Evolutionary conservation across 1,140 invertebrate genomes (phyloP).

Genomic region (Sminthurinus signatus): DNA sequence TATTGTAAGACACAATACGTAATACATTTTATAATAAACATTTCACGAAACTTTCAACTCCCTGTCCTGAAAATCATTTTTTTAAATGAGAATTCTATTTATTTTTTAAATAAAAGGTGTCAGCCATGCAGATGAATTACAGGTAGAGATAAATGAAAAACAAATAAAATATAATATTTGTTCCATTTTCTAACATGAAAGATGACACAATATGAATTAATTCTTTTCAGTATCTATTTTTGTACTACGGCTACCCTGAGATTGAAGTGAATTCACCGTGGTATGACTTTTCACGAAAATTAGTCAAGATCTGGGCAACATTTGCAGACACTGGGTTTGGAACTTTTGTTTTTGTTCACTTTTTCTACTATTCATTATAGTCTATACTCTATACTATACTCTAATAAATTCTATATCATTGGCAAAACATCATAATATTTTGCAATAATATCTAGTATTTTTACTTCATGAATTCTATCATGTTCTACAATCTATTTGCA

Average conservation of each 20-base stretch:
- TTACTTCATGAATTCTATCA: background rate
- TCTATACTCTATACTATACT: too few relatives aligned
- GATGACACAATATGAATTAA: too few relatives aligned
- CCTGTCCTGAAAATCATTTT: too few relatives aligned
- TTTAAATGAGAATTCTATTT: too few relatives aligned
- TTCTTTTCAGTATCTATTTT: background rate
- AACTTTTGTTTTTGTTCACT: background rate
- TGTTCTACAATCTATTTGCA: background rate
- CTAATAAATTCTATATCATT: too few relatives aligned
- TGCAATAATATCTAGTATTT: too few relatives aligned
- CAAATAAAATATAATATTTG: too few relatives aligned
- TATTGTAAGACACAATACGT: background rate
- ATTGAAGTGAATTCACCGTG: background rate
- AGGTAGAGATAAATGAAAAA: too few relatives aligned
- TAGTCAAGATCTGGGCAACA: background rate
- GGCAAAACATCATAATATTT: too few relatives aligned
- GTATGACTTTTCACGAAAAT: background rate
- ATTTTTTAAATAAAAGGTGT: background rate
- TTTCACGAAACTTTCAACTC: background rate
- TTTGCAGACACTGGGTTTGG: background rate
- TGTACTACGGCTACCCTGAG: background rate
- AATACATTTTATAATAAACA: background rate
- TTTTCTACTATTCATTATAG: background rate
- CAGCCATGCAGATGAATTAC: constrained; percentile 12
- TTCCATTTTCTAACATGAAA: too few relatives aligned